A percentile compares a stretch with the other conserved stretches of the same genome.
Evolutionary conservation across 2,113 vertebrate genomes (phyloP).

Genomic region (Etia nguti): DNA sequence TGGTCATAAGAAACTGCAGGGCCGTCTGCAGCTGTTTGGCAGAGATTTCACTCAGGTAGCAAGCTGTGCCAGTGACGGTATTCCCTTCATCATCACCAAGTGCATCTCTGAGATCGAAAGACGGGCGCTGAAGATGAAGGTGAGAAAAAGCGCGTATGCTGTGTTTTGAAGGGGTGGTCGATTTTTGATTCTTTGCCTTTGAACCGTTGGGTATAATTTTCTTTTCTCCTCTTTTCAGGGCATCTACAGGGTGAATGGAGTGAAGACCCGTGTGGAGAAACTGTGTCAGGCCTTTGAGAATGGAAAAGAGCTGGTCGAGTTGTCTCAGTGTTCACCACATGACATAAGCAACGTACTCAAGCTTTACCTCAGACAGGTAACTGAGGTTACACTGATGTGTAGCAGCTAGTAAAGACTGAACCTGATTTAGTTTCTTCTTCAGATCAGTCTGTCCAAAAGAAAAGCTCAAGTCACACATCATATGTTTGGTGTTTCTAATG

Average conservation of each 20-base stretch:
- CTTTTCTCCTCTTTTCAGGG: constrained; percentile 69
- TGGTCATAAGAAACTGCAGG: constrained; percentile 92
- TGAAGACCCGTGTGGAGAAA: constrained; percentile 96
- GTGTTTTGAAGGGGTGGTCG: background rate
- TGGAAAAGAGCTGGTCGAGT: constrained; percentile 90
- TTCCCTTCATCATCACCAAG: constrained; percentile 91
- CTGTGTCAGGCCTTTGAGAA: constrained; percentile 97
- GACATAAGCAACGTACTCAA: constrained; percentile 97
- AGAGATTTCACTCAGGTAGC: constrained; percentile 80
- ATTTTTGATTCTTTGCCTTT: background rate
- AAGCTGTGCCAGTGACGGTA: constrained; percentile 67
- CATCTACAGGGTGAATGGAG: constrained; percentile 94
- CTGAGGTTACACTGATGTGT: background rate
- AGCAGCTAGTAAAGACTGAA: background rate
- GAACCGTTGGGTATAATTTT: background rate
- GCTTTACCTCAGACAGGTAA: constrained; percentile 92
- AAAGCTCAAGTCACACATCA: background rate
- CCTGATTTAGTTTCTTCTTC: background rate
- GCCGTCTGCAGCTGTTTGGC: constrained; percentile 91
- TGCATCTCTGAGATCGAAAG: constrained; percentile 89
- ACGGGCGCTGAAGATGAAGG: constrained; percentile 89
- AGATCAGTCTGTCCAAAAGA: too few species aligned
- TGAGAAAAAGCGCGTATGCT: constrained; percentile 13
- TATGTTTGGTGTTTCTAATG: background rate
- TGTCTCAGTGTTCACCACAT: constrained; percentile 89